Conservation (phyloP, 2,797 vertebrate genomes). For the Pangasius mekongensis region DNA sequence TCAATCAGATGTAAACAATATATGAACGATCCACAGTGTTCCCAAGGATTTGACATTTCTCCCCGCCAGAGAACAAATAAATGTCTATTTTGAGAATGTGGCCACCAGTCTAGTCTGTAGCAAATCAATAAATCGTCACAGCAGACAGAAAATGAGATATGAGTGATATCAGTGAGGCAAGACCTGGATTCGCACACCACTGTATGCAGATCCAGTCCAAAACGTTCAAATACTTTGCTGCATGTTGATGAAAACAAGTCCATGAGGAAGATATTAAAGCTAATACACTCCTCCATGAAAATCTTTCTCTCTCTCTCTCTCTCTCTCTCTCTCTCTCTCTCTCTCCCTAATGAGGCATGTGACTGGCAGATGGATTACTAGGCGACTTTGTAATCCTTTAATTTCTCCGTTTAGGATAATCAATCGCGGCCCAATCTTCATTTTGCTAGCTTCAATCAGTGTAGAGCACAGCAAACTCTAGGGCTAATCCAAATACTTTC, state of each 20-base stretch:
- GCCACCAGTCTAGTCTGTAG: conserved; percentile 38
- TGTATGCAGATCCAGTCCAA: background rate
- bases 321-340: conserved; percentile 51
- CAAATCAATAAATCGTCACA: conserved; percentile 39
- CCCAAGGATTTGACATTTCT: conserved; percentile 45
- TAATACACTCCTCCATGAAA: conserved; percentile 36
- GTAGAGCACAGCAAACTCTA: conserved; percentile 29
- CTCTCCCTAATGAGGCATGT: conserved; percentile 76
- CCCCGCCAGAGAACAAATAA: conserved; percentile 36
- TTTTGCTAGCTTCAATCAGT: conserved; percentile 50
- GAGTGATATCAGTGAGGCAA: background rate
- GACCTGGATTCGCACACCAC: background rate
- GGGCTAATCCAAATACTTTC: background rate
- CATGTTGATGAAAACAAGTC: conserved; percentile 15
- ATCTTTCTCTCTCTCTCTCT: conserved; percentile 48
- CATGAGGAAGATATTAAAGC: conserved; percentile 22
- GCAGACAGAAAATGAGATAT: conserved; percentile 23
- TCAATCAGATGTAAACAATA: conserved; percentile 38
- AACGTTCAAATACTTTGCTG: background rate
- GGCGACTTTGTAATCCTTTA: conserved; percentile 78
- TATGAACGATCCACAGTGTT: conserved; percentile 39
- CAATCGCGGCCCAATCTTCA: conserved; percentile 65
- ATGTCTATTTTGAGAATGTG: conserved; percentile 49
- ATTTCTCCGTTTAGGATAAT: conserved; percentile 79
- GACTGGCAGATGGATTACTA: conserved; percentile 76